Conservation (phyloP, 2,888 invertebrate species). For the Drosophila borealis region DNA sequence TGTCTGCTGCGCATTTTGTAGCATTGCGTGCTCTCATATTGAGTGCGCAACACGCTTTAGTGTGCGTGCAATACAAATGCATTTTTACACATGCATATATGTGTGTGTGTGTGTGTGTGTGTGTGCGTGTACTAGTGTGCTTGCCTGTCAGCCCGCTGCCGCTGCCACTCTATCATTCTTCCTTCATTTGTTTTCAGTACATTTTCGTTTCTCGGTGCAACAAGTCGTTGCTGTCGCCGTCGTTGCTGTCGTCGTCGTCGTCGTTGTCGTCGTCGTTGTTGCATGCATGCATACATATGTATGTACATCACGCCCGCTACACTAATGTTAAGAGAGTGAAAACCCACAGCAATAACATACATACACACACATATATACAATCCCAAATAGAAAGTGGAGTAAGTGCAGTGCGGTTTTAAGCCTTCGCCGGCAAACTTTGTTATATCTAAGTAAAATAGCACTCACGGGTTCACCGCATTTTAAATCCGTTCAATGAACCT, state of each 20-base stretch:
- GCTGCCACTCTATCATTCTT: conserved; percentile 59
- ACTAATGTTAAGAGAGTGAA: conserved; percentile 36
- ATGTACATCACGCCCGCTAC: conserved; percentile 26
- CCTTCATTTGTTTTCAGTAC: conserved; percentile 70
- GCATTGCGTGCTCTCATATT: conserved; percentile 9
- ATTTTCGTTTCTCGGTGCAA: conserved; percentile 70
- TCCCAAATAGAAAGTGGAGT: conserved; percentile 69
- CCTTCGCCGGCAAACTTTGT: conserved; percentile 20
- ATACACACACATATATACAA: conserved; percentile 11
- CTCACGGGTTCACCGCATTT: conserved; percentile 28
- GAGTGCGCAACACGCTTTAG: conserved; percentile 40
- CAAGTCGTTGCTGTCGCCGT: conserved; percentile 66
- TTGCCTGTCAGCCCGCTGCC: conserved; percentile 23
- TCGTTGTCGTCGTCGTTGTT: conserved; percentile 11
- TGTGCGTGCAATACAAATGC: conserved; percentile 13
- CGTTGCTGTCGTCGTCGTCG: conserved; percentile 8
- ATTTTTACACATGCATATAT: background rate
- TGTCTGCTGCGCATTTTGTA: conserved; percentile 24
- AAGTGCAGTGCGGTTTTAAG: conserved; percentile 40
- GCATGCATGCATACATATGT: conserved; percentile 14
- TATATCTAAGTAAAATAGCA: conserved; percentile 24
- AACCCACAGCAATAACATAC: conserved; percentile 22
- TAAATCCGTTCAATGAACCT: conserved; percentile 68
- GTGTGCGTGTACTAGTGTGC: conserved; percentile 1
- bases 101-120: conserved; percentile 4